Base-by-base conservation (phyloP, 1,140 invertebrate species). In the Popillia japonica region DNA sequence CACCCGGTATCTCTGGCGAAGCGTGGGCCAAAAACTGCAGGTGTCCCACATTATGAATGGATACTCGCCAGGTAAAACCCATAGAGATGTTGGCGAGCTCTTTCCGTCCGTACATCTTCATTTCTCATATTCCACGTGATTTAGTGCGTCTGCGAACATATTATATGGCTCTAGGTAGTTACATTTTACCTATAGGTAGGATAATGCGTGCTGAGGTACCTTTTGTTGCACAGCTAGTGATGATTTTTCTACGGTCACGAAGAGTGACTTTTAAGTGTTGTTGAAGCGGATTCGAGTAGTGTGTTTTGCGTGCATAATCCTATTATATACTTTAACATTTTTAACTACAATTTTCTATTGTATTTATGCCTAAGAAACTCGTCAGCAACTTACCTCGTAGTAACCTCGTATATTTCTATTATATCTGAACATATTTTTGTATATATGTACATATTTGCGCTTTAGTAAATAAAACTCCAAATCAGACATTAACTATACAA, bases 101-200 rank as follows among this genome's bases (percentile, higher is more conserved):
- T 68, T 34, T 68, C 61, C 61, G 14, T 68, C 61, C 9, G 72
- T 74, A 74, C 72, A 74, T 74, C 72, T 74, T 74, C 72, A 74
- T 74, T 74, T 74, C 72, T 74, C 72, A 74, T 74, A 74, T 68
- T 68, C 72, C 9, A 4, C 72, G 72, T 74, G 72, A 74, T 74
- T 74, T 74, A 74, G 72, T 74, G 27, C 41, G 72, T 74, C 72
- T 74, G 72, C 6, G 41, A 41, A 74, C 72, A 10, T 74, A 40
- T 74, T 74, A 74, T 74, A 74, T 74, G 72, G 72, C 72, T 74
- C 41, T 74, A 74, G 72, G 72, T 74, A 74, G 72, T 74, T 74
- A 42, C 72, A 44, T 74, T 68, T 68, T 68, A 68, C 14, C 61
- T 68, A 68, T 68, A 68, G 61, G 61, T 68, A 34, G 61, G 27